Percentiles rank a stretch among this genome's conserved stretches.
Conservation (phyloP, 1,140 invertebrate species). For the Diabrotica undecimpunctata region DNA sequence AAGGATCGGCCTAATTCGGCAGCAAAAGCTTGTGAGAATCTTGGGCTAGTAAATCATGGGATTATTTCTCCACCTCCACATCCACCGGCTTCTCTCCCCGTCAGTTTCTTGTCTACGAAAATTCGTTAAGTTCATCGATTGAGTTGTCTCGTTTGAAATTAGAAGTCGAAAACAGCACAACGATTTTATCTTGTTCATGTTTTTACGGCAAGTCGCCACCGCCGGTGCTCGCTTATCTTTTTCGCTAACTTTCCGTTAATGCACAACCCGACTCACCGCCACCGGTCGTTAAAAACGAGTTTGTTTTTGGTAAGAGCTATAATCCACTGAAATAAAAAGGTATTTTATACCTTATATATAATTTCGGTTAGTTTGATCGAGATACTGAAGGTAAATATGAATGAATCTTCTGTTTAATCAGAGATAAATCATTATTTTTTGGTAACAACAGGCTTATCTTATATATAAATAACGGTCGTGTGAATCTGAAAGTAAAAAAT, state of each 20-base stretch:
- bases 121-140: conserved; percentile 1
- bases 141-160: neutral
- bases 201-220: neutral
- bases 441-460: too few species aligned
- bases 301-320: neutral
- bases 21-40: conserved; percentile 2
- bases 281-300: neutral
- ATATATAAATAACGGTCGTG: too few species aligned
- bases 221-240: neutral
- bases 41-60: neutral
- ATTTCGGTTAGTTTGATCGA: too few species aligned
- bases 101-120: neutral
- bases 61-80: neutral
- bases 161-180: conserved; percentile 2
- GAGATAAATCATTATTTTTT: too few species aligned
- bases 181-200: conserved; percentile 2
- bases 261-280: neutral
- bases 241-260: neutral
- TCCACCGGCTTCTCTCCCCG: neutral
- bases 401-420: too few species aligned
- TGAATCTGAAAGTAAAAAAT: too few species aligned
- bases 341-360: too few species aligned
- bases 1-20: neutral
- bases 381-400: too few species aligned
- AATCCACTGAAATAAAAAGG: too few species aligned